Conservation (phyloP, 2,113 vertebrate genomes). For the Antigone vipio region DNA sequence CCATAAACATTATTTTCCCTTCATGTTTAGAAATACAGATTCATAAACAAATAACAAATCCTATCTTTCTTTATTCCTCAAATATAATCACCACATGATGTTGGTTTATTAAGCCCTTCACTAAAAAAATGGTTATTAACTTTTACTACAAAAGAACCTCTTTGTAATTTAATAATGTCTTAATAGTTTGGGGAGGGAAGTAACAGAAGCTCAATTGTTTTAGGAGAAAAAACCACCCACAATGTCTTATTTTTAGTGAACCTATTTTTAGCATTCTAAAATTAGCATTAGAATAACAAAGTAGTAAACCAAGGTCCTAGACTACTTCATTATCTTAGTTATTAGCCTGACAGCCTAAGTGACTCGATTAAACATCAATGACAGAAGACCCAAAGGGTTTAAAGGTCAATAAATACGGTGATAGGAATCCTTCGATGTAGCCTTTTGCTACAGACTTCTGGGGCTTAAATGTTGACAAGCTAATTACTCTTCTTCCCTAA, state of each 20-base stretch:
- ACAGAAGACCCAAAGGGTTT: constrained; percentile 83
- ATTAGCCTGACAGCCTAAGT: constrained; percentile 85
- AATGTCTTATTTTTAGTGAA: constrained; percentile 76
- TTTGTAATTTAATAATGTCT: constrained; percentile 42
- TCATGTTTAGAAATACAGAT: neutral
- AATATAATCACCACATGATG: neutral
- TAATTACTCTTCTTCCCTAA: constrained; percentile 85
- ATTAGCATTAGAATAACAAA: constrained; percentile 81
- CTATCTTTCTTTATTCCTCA: neutral
- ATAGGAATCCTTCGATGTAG: constrained; percentile 82
- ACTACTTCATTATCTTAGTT: constrained; percentile 83
- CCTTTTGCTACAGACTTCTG: constrained; percentile 71
- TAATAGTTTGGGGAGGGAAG: constrained; percentile 37
- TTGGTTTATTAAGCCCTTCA: neutral
- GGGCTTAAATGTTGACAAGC: constrained; percentile 90
- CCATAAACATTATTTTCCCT: neutral
- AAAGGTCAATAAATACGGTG: constrained; percentile 91
- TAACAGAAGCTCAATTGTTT: constrained; percentile 56
- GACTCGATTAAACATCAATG: constrained; percentile 88
- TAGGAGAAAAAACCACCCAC: constrained; percentile 67
- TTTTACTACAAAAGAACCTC: constrained; percentile 18
- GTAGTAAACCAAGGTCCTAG: constrained; percentile 86
- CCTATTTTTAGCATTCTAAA: constrained; percentile 95
- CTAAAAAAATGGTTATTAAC: constrained; percentile 11
- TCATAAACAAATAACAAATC: neutral